Conservation (phyloP, 2,888 invertebrate genomes). For the Siphonodentalium dalli region DNA sequence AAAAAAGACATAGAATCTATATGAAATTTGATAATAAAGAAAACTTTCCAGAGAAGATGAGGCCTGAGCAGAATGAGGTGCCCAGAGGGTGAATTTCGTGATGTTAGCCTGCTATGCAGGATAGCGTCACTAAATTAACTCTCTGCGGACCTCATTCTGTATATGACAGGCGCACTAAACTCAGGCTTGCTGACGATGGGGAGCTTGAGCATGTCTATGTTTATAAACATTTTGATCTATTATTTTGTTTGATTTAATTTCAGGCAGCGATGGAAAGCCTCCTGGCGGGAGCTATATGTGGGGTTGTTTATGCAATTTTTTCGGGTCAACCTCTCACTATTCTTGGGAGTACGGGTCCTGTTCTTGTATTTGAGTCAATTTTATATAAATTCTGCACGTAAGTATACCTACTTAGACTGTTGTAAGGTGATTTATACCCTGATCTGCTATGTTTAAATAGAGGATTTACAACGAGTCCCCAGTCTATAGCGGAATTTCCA, state of each 20-base stretch:
- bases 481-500: too few species aligned
- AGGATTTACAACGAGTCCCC: too few species aligned
- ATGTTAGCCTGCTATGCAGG: too few species aligned
- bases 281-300: constrained; percentile 66
- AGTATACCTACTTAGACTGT: constrained; percentile 24
- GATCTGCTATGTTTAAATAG: constrained; percentile 61
- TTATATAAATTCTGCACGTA: constrained; percentile 58
- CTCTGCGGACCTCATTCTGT: too few species aligned
- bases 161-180: too few species aligned
- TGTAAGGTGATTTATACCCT: not conserved
- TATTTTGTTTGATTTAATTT: constrained; percentile 14
- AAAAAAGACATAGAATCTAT: too few species aligned
- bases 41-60: too few species aligned
- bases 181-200: too few species aligned
- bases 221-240: not conserved
- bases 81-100: too few species aligned
- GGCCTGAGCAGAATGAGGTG: too few species aligned
- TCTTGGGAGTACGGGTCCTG: constrained; percentile 67
- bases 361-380: constrained; percentile 68
- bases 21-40: too few species aligned
- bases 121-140: too few species aligned
- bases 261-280: constrained; percentile 70
- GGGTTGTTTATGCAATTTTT: constrained; percentile 61
- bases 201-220: not conserved
- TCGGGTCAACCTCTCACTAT: constrained; percentile 68